A percentile compares a stretch with the other conserved stretches of the same genome.
These are phyloP conservation scores for Epizoanthus ramosus DNA, from an alignment of 92 coral and sea anemone species.

Conservation along the genomic window DNA sequence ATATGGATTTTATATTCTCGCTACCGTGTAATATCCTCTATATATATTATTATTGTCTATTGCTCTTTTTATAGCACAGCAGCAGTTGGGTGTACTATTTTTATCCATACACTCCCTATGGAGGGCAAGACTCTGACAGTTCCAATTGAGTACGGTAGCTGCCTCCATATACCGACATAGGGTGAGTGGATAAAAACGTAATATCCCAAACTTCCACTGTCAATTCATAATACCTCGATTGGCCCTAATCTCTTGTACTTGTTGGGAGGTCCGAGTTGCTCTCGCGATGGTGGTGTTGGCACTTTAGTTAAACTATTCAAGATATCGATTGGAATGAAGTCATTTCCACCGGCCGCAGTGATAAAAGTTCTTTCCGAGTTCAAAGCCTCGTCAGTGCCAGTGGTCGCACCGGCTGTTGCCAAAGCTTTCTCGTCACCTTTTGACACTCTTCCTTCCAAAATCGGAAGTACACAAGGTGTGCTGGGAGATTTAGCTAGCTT, in stretches of 20 bases:
- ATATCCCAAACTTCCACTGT: not conserved
- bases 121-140: too few relatives aligned
- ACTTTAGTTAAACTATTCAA: conserved; percentile 90
- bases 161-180: too few relatives aligned
- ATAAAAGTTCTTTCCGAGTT: conserved; percentile 69
- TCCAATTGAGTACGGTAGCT: too few relatives aligned
- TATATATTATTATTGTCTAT: too few relatives aligned
- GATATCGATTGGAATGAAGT: conserved; percentile 94
- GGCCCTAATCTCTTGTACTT: conserved; percentile 82
- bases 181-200: too few relatives aligned
- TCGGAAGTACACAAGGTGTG: conserved; percentile 88
- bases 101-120: too few relatives aligned
- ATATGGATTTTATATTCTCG: too few relatives aligned
- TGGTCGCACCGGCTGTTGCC: conserved; percentile 44
- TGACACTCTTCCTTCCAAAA: conserved; percentile 73
- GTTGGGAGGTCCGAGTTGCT: conserved; percentile 88
- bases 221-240: conserved; percentile 45
- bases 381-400: conserved; percentile 40
- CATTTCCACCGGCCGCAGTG: conserved; percentile 66
- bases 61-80: too few relatives aligned
- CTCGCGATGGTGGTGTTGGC: conserved; percentile 90
- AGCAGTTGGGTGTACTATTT: too few relatives aligned
- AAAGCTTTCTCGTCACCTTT: conserved; percentile 53
- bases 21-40: too few relatives aligned
- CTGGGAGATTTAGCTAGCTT: conserved; percentile 68